Conservation (phyloP, 2,113 vertebrate species). For the Chinchilla lanigera region DNA sequence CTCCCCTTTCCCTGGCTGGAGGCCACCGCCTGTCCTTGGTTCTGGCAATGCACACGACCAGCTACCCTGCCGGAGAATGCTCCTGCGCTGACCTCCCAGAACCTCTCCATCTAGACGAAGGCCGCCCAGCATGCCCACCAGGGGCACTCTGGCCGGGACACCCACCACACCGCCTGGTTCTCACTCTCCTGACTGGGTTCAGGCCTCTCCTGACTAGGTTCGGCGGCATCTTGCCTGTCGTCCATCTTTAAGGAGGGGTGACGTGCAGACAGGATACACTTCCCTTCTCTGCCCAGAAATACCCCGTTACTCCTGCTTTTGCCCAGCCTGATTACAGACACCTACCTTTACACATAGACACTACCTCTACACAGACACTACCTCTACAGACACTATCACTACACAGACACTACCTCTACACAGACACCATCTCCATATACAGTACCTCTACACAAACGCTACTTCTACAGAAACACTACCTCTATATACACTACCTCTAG, state of each 20-base stretch:
- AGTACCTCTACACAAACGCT: too few relatives aligned
- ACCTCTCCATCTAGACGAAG: not conserved
- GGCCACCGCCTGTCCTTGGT: not conserved
- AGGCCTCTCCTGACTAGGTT: too few relatives aligned
- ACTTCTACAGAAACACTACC: too few relatives aligned
- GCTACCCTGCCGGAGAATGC: not conserved
- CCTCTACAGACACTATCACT: too few relatives aligned
- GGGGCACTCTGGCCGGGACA: not conserved
- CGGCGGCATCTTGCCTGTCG: too few relatives aligned
- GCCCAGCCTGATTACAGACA: not conserved
- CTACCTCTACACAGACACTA: too few relatives aligned
- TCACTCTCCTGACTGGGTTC: too few relatives aligned
- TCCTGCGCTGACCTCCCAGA: not conserved
- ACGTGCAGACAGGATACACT: not conserved
- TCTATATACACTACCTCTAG: too few relatives aligned
- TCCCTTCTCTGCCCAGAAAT: not conserved
- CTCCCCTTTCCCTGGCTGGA: not conserved
- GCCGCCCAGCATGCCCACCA: not conserved
- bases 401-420: too few relatives aligned
- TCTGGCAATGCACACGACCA: not conserved
- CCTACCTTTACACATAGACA: too few relatives aligned
- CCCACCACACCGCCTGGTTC: not conserved
- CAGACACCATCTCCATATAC: too few relatives aligned
- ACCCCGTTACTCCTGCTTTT: not conserved
- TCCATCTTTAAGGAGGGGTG: not conserved